Conservation (phyloP, 2,888 invertebrate genomes). For the Hypercompe scribonia region DNA sequence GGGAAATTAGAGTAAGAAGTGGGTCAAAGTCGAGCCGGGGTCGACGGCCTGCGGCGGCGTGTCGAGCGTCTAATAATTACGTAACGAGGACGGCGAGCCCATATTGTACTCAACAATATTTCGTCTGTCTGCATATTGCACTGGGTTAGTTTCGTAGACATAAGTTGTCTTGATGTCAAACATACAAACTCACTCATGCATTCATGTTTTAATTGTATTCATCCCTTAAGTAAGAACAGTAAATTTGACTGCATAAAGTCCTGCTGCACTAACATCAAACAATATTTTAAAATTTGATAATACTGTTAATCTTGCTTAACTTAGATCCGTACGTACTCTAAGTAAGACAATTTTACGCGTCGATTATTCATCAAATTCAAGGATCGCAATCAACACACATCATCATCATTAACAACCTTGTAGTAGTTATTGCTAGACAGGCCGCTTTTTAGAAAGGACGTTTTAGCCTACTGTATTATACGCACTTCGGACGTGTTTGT, state of each 20-base stretch:
- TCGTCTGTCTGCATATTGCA: constrained; percentile 46
- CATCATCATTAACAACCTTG: too few species aligned
- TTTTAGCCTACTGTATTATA: too few species aligned
- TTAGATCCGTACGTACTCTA: background rate
- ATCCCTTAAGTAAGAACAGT: too few species aligned
- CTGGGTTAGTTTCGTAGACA: background rate
- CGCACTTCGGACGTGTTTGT: too few species aligned
- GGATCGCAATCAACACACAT: too few species aligned
- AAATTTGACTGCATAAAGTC: background rate
- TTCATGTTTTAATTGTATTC: too few species aligned
- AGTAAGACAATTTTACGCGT: background rate
- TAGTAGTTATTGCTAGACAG: too few species aligned
- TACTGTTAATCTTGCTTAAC: background rate
- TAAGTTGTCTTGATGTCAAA: constrained; percentile 37
- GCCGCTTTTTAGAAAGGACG: too few species aligned
- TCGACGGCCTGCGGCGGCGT: constrained; percentile 71
- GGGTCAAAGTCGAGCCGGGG: constrained; percentile 83
- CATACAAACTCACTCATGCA: constrained; percentile 19
- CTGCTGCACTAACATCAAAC: background rate
- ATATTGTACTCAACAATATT: constrained; percentile 44
- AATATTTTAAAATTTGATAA: background rate
- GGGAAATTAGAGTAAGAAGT: constrained; percentile 83
- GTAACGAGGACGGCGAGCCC: constrained; percentile 74
- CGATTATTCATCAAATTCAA: background rate
- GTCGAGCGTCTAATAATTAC: constrained; percentile 79